Evolutionary conservation across 2,888 invertebrate species (phyloP).

Genomic region (Caenorhabditis macrosperma): DNA sequence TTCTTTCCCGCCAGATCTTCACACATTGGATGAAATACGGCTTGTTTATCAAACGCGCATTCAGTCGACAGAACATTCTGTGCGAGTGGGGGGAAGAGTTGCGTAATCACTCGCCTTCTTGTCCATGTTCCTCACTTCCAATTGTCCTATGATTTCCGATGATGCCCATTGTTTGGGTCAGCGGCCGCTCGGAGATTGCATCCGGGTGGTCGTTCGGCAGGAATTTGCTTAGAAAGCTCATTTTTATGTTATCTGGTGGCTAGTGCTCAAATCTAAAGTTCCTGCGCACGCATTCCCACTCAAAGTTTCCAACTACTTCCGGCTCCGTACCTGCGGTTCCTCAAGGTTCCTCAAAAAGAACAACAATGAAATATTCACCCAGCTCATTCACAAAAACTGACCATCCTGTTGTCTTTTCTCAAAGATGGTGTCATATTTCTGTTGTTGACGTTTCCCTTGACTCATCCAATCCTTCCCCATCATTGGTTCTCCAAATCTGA

Average conservation of each 20-base stretch:
- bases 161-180: slow-evolving; percentile 38
- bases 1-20: not conserved
- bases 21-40: slow-evolving; percentile 34
- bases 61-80: slow-evolving; percentile 40
- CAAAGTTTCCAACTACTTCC: not conserved
- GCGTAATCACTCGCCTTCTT: slow-evolving; percentile 54
- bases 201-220: not conserved
- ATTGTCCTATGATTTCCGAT: slow-evolving; percentile 53
- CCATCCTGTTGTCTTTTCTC: too few relatives aligned
- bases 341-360: not conserved
- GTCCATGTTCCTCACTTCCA: slow-evolving; percentile 17
- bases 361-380: slow-evolving; percentile 1
- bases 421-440: not conserved
- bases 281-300: too few relatives aligned
- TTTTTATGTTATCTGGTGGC: slow-evolving; percentile 1
- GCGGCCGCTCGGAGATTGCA: slow-evolving; percentile 6
- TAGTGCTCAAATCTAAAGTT: too few relatives aligned
- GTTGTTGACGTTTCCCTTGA: not conserved
- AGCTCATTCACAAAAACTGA: not conserved
- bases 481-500: too few relatives aligned
- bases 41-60: slow-evolving; percentile 44
- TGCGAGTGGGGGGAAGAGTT: slow-evolving; percentile 2
- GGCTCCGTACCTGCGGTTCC: not conserved
- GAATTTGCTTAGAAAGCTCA: not conserved
- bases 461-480: not conserved